Percentiles rank a stretch among this genome's conserved stretches.
Evolutionary conservation across 2,797 vertebrate species (phyloP).

Genomic region (Dendrocincla fuliginosa): DNA sequence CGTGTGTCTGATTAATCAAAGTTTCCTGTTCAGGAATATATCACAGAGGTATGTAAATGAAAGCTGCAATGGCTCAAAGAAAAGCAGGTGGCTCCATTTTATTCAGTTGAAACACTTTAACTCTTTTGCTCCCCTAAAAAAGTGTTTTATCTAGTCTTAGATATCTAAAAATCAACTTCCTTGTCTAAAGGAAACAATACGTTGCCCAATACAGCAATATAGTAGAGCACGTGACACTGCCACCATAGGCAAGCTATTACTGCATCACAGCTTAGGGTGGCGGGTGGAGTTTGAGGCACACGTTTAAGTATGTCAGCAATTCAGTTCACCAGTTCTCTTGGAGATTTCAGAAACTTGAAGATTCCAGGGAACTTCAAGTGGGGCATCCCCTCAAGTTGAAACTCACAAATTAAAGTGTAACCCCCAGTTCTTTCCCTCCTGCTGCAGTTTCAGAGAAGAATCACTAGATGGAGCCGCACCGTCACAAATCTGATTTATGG

Average conservation of each 20-base stretch:
- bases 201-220: fast-evolving
- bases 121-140: not conserved
- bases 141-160: not conserved
- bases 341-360: not conserved
- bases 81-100: not conserved
- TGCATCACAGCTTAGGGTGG: not conserved
- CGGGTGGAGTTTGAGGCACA: not conserved
- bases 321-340: not conserved
- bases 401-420: not conserved
- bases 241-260: not conserved
- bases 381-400: not conserved
- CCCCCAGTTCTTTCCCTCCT: not conserved
- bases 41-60: not conserved
- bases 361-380: not conserved
- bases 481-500: conserved; percentile 67
- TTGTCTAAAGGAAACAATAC: not conserved
- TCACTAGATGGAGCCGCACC: conserved; percentile 63
- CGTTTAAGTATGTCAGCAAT: not conserved
- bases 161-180: not conserved
- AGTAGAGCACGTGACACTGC: not conserved
- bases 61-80: not conserved
- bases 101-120: not conserved
- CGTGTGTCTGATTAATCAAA: not conserved
- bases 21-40: not conserved
- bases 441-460: not conserved